Percentiles rank a stretch among this genome's conserved stretches.
phyloP scores from a whole-genome alignment of 64 coral and sea anemone species.

The Orbicella faveolata region DNA sequence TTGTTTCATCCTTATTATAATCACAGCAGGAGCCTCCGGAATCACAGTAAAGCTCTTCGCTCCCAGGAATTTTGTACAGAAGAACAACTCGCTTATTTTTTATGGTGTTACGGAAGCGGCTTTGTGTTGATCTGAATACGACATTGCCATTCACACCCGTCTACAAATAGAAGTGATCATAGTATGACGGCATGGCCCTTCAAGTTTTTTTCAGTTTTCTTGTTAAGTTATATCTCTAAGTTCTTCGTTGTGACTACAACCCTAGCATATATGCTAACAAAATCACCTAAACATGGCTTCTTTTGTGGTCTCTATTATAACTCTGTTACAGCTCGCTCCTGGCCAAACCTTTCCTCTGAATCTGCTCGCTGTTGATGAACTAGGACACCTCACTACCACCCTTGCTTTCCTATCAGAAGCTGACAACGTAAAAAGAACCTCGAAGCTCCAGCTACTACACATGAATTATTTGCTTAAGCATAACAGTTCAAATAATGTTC shows the following conservation, averaged over 20 bases:
- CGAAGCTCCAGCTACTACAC: constrained; percentile 1
- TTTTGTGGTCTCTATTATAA: neutral
- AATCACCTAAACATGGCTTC: too few relatives aligned
- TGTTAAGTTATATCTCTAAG: too few relatives aligned
- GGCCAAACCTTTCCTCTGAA: constrained; percentile 64
- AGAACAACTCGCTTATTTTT: constrained; percentile 47
- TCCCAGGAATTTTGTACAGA: constrained; percentile 59
- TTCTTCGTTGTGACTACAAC: too few relatives aligned
- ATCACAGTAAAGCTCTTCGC: constrained; percentile 56
- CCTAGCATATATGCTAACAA: too few relatives aligned
- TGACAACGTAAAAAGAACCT: neutral
- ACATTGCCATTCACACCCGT: constrained; percentile 79
- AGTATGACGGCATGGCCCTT: neutral
- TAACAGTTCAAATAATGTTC: constrained; percentile 26
- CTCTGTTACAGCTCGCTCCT: constrained; percentile 58
- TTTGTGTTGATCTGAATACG: constrained; percentile 58
- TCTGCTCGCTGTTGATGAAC: constrained; percentile 71
- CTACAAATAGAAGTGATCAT: neutral
- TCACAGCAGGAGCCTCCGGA: neutral
- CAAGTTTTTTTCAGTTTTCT: too few relatives aligned
- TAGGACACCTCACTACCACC: constrained; percentile 62
- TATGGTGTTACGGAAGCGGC: neutral
- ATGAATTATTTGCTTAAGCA: constrained; percentile 24
- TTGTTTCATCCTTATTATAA: constrained; percentile 27
- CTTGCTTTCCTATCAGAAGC: constrained; percentile 21